Evolutionary conservation across 2,113 vertebrate genomes (phyloP).

Genomic region (Anhinga anhinga): DNA sequence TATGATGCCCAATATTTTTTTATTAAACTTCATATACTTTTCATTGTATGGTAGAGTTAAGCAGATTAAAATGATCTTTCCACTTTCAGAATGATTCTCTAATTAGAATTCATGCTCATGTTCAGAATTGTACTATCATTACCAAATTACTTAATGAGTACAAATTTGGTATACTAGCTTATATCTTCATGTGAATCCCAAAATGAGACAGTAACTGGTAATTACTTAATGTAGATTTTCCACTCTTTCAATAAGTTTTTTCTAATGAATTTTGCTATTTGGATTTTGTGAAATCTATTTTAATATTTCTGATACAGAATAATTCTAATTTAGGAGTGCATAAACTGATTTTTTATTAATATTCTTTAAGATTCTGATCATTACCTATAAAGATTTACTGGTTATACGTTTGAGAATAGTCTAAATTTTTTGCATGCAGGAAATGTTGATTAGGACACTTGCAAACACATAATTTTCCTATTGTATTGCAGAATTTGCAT

Average conservation of each 20-base stretch:
- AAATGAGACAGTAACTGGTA: neutral
- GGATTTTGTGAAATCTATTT: neutral
- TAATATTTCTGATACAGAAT: neutral
- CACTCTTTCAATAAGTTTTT: neutral
- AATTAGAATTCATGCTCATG: neutral
- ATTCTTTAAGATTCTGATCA: neutral
- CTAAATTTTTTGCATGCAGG: neutral
- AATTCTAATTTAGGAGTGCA: neutral
- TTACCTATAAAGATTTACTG: neutral
- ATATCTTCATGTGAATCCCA: neutral
- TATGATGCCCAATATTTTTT: neutral
- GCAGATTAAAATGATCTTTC: conserved; percentile 15
- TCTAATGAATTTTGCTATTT: neutral
- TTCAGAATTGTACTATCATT: conserved; percentile 19
- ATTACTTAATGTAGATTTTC: neutral
- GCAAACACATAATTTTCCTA: neutral
- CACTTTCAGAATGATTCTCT: conserved; percentile 11
- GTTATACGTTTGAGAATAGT: neutral
- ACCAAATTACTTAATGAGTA: conserved; percentile 6
- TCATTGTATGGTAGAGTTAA: neutral
- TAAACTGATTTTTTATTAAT: neutral
- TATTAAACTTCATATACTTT: neutral
- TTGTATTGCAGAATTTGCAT: neutral
- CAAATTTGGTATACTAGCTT: conserved; percentile 14
- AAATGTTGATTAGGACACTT: neutral